These are phyloP conservation scores for Miltochrista miniata DNA, from an alignment of 2,888 invertebrate genomes.

Conservation along the genomic window DNA sequence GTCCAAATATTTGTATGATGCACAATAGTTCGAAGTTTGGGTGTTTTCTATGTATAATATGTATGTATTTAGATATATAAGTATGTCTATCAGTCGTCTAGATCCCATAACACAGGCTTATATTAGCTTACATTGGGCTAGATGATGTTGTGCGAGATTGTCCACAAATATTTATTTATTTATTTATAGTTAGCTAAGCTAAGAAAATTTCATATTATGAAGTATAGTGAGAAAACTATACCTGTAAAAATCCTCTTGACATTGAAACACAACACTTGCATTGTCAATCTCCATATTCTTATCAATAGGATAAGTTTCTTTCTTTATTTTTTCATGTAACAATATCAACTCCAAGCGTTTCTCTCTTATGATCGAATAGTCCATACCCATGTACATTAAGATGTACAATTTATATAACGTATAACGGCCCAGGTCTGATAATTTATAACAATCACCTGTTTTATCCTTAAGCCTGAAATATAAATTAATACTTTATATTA, in stretches of 20 bases:
- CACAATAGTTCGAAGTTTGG: no score
- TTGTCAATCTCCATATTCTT: slow-evolving; percentile 58
- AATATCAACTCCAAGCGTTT: slow-evolving; percentile 65
- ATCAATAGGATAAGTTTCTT: slow-evolving; percentile 66
- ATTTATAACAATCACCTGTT: slow-evolving; percentile 63
- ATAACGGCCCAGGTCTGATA: slow-evolving; percentile 53
- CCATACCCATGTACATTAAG: slow-evolving; percentile 73
- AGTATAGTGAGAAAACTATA: no score
- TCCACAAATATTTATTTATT: no score
- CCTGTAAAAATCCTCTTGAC: slow-evolving; percentile 66
- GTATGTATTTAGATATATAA: no score
- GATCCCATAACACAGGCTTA: no score
- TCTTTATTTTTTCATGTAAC: slow-evolving; percentile 58
- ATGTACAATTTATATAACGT: slow-evolving; percentile 64
- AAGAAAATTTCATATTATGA: no score
- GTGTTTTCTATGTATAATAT: no score
- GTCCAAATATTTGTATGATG: no score
- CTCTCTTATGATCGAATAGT: slow-evolving; percentile 62
- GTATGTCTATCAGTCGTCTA: no score
- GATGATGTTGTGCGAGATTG: no score
- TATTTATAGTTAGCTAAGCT: no score
- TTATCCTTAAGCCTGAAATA: slow-evolving; percentile 59
- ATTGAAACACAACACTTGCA: slow-evolving; percentile 66
- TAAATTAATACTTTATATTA: not conserved
- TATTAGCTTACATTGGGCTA: no score